Base-by-base conservation (phyloP, 2,888 invertebrate genomes). In the Cryptophagus acutangulus region DNA sequence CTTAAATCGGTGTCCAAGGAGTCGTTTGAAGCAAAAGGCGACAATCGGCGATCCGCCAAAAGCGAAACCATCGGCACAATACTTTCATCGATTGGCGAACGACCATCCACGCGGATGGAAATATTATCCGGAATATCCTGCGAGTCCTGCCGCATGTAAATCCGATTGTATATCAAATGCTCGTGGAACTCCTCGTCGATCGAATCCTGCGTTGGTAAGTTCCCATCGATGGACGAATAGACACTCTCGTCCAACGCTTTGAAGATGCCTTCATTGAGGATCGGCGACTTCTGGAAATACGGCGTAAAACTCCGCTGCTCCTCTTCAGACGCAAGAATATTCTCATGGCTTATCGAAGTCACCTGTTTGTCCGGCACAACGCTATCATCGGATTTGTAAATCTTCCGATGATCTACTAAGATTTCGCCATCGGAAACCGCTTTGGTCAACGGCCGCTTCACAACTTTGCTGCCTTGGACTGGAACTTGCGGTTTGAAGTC, bases 401-500 rank as follows among this genome's bases (percentile, higher is more conserved):
- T 69, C 41, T 74, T 76, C 46, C 77, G 65, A 55, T 69, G 65
- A 48, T 81, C 80, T 46, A 79, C 59, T 30, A 87, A 67, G 55
- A 87, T 87, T 70, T 87, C 86, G 1, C 87, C 85, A 66, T 89
- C 87, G 1, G 87, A 88, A 46, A 85, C 72, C 1, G 87, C 87
- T 71, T 87, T 88, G 43, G 82, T 81, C 43, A 87, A 69, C 2
- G 64, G 65, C 57, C 71, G 59, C 50, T 68, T 63, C 67, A 68
- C 56, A 71, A 73, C 55, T 72, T 74, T 57, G 16, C 47, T 48
- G n/a, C 24, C 10, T 6, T 6, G 16, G 8, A 17, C 20, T 1
- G 47, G 25, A 3, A 82, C 79, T 46, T 80, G 77, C 3, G 90
- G 90, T 68, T 90, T 88, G 64, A 89, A 90, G 63, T 90, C 87